A percentile compares a stretch with the other conserved stretches of the same genome.
These are phyloP conservation scores for Catocala sponsa DNA, from an alignment of 2,888 invertebrate species.

Conservation along the genomic window DNA sequence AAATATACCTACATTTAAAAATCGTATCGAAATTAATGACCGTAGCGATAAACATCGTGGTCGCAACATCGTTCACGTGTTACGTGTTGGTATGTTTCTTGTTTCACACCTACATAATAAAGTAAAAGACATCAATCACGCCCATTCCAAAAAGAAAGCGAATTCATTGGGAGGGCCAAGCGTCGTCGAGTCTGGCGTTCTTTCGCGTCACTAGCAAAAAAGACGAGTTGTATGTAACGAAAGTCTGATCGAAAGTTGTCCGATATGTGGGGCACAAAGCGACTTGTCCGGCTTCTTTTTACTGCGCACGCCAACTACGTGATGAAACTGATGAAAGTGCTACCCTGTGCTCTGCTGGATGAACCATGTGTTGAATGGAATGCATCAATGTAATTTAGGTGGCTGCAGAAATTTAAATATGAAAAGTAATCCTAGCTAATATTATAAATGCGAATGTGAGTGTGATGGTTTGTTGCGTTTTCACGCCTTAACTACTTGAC, in stretches of 20 bases:
- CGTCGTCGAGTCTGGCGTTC: conserved; percentile 73
- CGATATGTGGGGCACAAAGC: conserved; percentile 82
- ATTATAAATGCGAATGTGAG: too few relatives aligned
- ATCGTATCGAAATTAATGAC: conserved; percentile 9
- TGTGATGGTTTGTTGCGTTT: too few relatives aligned
- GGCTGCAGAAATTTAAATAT: too few relatives aligned
- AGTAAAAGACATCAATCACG: conserved; percentile 47
- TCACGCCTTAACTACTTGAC: too few relatives aligned
- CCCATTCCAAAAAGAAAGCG: conserved; percentile 66
- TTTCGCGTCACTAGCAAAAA: conserved; percentile 71
- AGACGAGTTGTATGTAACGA: conserved; percentile 77
- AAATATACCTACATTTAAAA: not conserved
- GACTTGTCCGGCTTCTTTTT: conserved; percentile 71
- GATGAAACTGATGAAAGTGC: conserved; percentile 70
- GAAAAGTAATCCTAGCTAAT: too few relatives aligned
- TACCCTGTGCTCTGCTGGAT: conserved; percentile 40
- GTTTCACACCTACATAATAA: conserved; percentile 27
- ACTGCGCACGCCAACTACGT: conserved; percentile 52
- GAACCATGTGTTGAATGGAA: conserved; percentile 17
- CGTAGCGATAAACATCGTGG: conserved; percentile 9
- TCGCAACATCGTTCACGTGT: conserved; percentile 7
- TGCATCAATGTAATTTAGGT: conserved; percentile 6
- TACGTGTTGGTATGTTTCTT: conserved; percentile 7
- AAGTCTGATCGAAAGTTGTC: conserved; percentile 87
- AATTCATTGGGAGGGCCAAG: conserved; percentile 69